Evolutionary conservation across 2,797 vertebrate species (phyloP), one percentile per base, ranked within the genome.

Genomic region (Sus cebifrons): DNA sequence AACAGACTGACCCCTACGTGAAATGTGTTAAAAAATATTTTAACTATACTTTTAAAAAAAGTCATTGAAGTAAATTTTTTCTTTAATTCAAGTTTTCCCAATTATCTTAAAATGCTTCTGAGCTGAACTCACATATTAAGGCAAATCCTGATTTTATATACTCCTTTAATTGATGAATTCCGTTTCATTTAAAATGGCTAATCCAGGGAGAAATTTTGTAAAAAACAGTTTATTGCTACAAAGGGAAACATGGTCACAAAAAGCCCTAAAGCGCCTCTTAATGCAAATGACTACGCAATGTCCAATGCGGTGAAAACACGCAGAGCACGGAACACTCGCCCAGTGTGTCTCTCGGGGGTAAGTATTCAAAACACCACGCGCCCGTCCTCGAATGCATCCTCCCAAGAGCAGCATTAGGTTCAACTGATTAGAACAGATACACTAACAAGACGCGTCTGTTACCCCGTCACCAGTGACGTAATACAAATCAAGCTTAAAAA

Each of bases 141-240:
- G 96, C 96, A 97, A 96, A 95, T 92, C 56, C 84, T 96, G 68
- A 97, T 97, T 96, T 92, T 93, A 97, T 81, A 85, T 95, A 96
- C 20, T 94, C 73, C 96, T 94, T 95, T 96, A 94, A 97, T 23
- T 94, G 54, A 73, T 95, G 56, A 96, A 96, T 67, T 89, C 64
- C 88, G n/a, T 88, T 89, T 95, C 88, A 95, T 94, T 95, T 97
- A 92, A 90, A 97, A 95, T 73, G 96, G 81, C 82, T 97, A 96
- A 95, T 89, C 54, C 58, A 92, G 74, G 89, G 79, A 94, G 92
- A 98, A 95, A 92, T 89, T 97, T 98, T 97, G 68, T 94, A 71
- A 98, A 96, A 97, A 97, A 92, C 95, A 67, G 97, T 99, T 99
- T 99, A 99, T 99, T 99, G 98, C 98, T 99, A 99, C 98, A 99